phyloP scores from a whole-genome alignment of 2,797 vertebrate genomes.

The Psittacula echo region DNA sequence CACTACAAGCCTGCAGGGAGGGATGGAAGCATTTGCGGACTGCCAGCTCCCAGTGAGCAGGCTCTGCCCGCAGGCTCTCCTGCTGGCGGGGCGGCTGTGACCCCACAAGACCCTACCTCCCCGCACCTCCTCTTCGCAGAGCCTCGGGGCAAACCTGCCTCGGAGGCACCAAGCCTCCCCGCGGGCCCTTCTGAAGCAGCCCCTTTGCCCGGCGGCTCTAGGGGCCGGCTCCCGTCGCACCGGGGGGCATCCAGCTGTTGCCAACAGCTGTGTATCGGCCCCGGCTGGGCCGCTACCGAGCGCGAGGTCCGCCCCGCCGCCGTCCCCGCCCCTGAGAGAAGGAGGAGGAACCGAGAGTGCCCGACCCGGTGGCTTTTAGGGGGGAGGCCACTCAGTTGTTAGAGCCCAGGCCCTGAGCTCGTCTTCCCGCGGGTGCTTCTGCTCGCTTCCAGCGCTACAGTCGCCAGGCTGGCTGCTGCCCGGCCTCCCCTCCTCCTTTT shows the following conservation, averaged over 20 bases:
- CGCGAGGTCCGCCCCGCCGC: slow-evolving; percentile 24
- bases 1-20: background rate
- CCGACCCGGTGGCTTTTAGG: slow-evolving; percentile 71
- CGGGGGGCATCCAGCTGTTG: slow-evolving; percentile 54
- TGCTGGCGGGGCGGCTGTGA: background rate
- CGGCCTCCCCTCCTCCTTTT: background rate
- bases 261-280: slow-evolving; percentile 49
- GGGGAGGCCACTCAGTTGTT: slow-evolving; percentile 27
- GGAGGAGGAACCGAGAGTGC: slow-evolving; percentile 37
- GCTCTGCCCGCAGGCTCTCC: background rate
- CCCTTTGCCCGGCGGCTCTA: background rate
- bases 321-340: slow-evolving; percentile 53
- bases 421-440: background rate
- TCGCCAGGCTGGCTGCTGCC: background rate
- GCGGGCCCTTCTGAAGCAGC: background rate
- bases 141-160: background rate
- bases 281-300: slow-evolving; percentile 10
- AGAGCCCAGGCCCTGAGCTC: background rate
- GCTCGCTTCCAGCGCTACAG: background rate
- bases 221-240: background rate
- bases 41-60: background rate
- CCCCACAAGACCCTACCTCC: background rate
- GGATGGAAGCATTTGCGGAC: background rate
- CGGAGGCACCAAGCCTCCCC: background rate
- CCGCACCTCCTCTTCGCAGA: background rate